These are phyloP conservation scores for Atta cephalotes DNA, from an alignment of 1,140 invertebrate genomes.

Conservation along the genomic window DNA sequence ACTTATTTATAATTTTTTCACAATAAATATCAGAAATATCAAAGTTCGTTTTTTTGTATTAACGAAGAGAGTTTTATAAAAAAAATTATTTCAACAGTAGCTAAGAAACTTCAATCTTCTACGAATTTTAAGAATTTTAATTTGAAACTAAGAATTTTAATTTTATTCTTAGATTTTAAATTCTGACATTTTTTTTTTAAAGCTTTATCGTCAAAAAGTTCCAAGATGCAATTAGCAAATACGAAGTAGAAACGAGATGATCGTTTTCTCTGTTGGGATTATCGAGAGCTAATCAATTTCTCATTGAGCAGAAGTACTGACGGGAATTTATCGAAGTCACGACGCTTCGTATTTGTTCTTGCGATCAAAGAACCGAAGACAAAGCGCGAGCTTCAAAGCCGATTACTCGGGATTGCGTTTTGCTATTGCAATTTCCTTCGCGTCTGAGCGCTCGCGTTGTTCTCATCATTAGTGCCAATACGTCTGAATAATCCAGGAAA, in stretches of 20 bases:
- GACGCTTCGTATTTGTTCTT: slow-evolving; percentile 50
- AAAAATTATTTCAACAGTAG: neutral
- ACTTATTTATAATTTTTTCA: neutral
- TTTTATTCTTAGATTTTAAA: neutral
- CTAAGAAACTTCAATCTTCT: neutral
- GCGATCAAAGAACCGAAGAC: slow-evolving; percentile 69
- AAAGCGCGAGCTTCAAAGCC: slow-evolving; percentile 66
- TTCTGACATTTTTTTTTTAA: neutral
- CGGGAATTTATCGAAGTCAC: slow-evolving; percentile 66
- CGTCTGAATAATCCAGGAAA: slow-evolving; percentile 48
- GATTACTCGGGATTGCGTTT: slow-evolving; percentile 64
- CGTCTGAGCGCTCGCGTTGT: slow-evolving; percentile 13
- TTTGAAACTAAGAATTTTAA: no score
- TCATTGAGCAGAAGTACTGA: slow-evolving; percentile 52
- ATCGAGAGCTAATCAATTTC: slow-evolving; percentile 65
- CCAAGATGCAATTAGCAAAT: slow-evolving; percentile 43
- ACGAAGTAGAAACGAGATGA: slow-evolving; percentile 37
- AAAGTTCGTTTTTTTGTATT: neutral
- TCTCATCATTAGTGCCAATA: slow-evolving; percentile 70
- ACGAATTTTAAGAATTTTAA: neutral
- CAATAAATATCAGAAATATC: neutral
- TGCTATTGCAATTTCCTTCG: slow-evolving; percentile 63
- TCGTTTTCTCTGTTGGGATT: slow-evolving; percentile 49
- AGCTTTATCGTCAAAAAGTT: slow-evolving; percentile 12
- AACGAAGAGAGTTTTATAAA: neutral